Base-by-base conservation (phyloP, 1,140 invertebrate species). In the Globodera rostochiensis region DNA sequence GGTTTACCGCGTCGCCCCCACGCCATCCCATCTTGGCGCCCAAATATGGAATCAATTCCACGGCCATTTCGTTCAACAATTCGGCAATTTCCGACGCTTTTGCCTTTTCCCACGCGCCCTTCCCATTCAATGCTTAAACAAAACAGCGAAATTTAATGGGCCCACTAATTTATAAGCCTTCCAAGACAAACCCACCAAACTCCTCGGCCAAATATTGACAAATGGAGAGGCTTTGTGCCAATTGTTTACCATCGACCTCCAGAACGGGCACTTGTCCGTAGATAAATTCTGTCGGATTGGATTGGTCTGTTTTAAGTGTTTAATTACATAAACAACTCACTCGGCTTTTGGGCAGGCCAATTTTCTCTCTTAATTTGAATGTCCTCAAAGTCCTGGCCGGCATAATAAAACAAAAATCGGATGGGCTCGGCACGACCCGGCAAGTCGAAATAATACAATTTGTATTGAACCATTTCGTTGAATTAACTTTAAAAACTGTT, bases 261-360 rank as follows among this genome's bases (percentile, higher is more conserved):
- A 90, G 85, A n/a, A 90, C 82, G n/a, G 90, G 89, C 67, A 91
- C 77, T 77, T 88, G 86, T 13, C 83, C 84, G 67, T 87, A 88
- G 36, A 81, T 83, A n/a, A 80, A 86, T 79, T 36, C 86, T 87
- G 67, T 36, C 25, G 25, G 25, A 36, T 36, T 36, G 25, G 25
- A 2, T 2, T 36, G 25, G 0, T 36, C 0, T n/a, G n/a, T n/a
- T n/a, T n/a, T n/a, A 36, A 36, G 25, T 46, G 47, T 25, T 3
- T 25, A 80, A 80, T 4, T 25, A n/a, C 47, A 73, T 78, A 15
- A 0, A 8, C 19, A 46, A 6, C 50, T 60, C 21, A 82, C 83
- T 75, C 25, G 53, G 50, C 74, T 83, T 83, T 9, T 73, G 25
- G 0, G 76, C 21, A 4, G 64, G 57, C 82, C 82, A 83, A n/a